phyloP scores from a whole-genome alignment of 2,888 invertebrate genomes.

The Caenorhabditis plicata region DNA sequence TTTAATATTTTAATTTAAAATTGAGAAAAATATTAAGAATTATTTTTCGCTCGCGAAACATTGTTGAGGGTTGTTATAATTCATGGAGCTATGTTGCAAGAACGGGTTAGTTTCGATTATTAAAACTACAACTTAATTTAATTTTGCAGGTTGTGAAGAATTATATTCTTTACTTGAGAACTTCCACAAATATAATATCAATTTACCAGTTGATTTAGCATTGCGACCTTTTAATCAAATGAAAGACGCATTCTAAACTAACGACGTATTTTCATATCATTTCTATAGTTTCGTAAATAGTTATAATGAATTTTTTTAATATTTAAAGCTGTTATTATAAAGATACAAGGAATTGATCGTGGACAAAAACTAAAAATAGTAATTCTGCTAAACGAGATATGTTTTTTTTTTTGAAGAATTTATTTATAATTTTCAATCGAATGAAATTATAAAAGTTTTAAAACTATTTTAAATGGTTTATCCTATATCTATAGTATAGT shows the following conservation, averaged over 20 bases:
- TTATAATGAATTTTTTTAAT: slow-evolving; percentile 4
- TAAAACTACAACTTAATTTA: background rate
- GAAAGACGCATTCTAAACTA: slow-evolving; percentile 83
- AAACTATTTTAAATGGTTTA: too few relatives aligned
- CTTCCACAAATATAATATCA: slow-evolving; percentile 82
- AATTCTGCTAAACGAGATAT: too few relatives aligned
- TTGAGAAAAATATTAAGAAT: too few relatives aligned
- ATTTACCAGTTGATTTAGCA: slow-evolving; percentile 92
- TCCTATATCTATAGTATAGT: too few relatives aligned
- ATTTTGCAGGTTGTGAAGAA: slow-evolving; percentile 84
- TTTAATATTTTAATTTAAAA: too few relatives aligned
- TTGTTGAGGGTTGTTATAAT: slow-evolving; percentile 70
- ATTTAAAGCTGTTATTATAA: too few relatives aligned
- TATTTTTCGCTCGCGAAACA: slow-evolving; percentile 78
- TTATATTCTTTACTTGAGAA: slow-evolving; percentile 85
- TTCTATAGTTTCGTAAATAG: background rate
- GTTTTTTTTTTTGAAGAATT: too few relatives aligned
- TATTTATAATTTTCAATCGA: too few relatives aligned
- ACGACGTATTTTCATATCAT: background rate
- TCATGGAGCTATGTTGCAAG: slow-evolving; percentile 90
- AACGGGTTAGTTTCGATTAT: slow-evolving; percentile 73
- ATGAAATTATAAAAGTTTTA: too few relatives aligned
- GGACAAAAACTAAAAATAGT: too few relatives aligned
- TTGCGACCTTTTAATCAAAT: slow-evolving; percentile 95
- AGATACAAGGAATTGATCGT: too few relatives aligned